Evolutionary conservation across 2,888 invertebrate genomes (phyloP), one percentile per base, ranked within the genome.

Genomic region (Linnaemya vulpina): DNA sequence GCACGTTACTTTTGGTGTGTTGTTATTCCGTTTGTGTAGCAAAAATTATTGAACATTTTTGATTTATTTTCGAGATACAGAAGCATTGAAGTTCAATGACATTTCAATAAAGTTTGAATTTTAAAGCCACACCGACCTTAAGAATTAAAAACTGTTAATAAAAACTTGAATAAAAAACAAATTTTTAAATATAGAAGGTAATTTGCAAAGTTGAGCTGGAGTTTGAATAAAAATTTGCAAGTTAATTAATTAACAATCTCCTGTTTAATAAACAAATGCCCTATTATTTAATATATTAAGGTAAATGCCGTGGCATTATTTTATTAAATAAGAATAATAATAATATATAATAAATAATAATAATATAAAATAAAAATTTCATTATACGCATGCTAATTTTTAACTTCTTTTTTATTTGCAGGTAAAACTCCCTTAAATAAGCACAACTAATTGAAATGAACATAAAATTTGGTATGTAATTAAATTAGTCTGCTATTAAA

Each of bases 1-100:
- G 70, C 78, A 53, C 51, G 51, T 78, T 43, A 78, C 58, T 67
- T 68, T n/a, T n/a, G n/a, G n/a, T 68, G 1, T 60, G n/a, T 58
- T n/a, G 30, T 30, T 58, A 58, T 58, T 58, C 58, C n/a, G 58
- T 30, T 58, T 35, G 58, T 60, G 60, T 77, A 53, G 3, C 15
- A 58, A 76, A 76, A 76, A 58, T 76, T 10, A 53, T 65, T 43
- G 4, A 7, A 53, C 63, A 53, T 25, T 53, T 65, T 53, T 65
- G 8, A 43, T 76, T 67, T 20, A 13, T 51, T 62, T 74, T 40
- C 40, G 17, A 74, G 49, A 53, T 25, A 53, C 43, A 25, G 53
- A 40, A 73, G 53, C 53, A 11, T 0, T 22, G 7, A 63, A 65
- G 75, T 75, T 75, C 75, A 75, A 17, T 63, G 53, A 30, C 75